Evolutionary conservation across 2,113 vertebrate species (phyloP), one percentile per base, ranked within the genome.

Genomic region (Furnarius figulus): DNA sequence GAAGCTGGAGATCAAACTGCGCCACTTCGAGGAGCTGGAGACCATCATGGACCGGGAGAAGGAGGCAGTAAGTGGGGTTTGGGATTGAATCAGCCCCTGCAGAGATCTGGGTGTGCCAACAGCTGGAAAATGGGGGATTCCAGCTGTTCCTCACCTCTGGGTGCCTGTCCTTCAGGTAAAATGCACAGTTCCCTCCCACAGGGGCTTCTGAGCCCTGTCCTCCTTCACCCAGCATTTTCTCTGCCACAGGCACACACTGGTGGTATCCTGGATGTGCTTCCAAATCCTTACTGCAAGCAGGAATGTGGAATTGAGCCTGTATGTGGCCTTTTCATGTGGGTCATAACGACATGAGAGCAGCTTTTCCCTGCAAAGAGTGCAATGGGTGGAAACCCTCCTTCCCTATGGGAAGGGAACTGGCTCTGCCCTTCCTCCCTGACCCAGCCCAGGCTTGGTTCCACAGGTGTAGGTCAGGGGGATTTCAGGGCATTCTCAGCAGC

Each of bases 31-130:
- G 96, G 99, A 99, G 95, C 95, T 99, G 61, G 99, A 99, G 96
- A 99, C 99, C 81, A 99, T 99, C 92, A 99, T 99, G 99, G 99
- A 99, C 97, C 96, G 99, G 40, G 99, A 99, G 92, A 99, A 99
- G 16, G 99, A 99, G 93, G 99, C 99, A 8, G 99, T 99, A 91
- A 99, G 99, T 98, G 40, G 22, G 52, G 19, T 18, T 46, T 10
- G 67, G 72, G 25, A 0, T 56, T 28, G 0, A n/a, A 2, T 16
- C 39, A 14, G 14, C 40, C 40, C 0, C 79, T 62, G 33, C 35
- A 9, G 3, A 10, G 30, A 3, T 14, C 19, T 16, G 0, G 24
- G 50, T 10, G 7, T 59, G 39, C 55, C 8, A 15, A 1, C 61
- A 68, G 28, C 47, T 87, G 83, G 31, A 7, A 6, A 47, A 46